Base-by-base conservation (phyloP, 2,113 vertebrate genomes). In the Embiotoca jacksoni region DNA sequence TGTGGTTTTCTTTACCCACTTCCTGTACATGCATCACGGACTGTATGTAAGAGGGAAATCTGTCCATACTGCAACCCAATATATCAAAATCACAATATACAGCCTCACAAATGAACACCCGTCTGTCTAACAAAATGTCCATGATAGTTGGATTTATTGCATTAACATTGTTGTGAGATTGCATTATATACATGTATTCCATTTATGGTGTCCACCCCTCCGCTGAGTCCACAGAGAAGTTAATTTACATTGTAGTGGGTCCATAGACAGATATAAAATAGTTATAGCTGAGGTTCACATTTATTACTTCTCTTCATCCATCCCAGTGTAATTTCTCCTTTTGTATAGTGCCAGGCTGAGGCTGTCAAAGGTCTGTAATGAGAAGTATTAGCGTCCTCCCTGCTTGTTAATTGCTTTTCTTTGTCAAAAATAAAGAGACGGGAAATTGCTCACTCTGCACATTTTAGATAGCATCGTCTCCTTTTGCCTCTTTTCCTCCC, bases 351-450 rank as follows among this genome's bases (percentile, higher is more conserved):
- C 53, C 62, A 67, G 39, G 36, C 83, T 50, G 6, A 67, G n/a
- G 71, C 76, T 65, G 82, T 86, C 83, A 83, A 71, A 76, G 78
- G 63, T 91, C 78, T 72, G 36, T 89, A 92, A 90, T 86, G 80
- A 75, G 70, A 68, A 82, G 81, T 71, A 84, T 83, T 70, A 77
- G 70, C 73, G 65, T 79, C 78, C 64, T 84, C 81, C 39, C 65
- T 77, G 59, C 64, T 30, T 73, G 36, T 88, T 94, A 92, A 94
- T 94, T 92, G 71, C 86, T 91, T 94, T 91, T 81, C 85, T 91
- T 92, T 91, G 91, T 94, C 78, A 78, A 69, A 86, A 85, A 69
- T 32, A 59, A 83, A 80, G 76, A 80, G 64, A 79, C 37, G 72
- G 73, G 80, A 90, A 92, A 90, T 80, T 13, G 83, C 85, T 80